Conservation (phyloP, 2,797 vertebrate species). For the Syndactyla subalaris region DNA sequence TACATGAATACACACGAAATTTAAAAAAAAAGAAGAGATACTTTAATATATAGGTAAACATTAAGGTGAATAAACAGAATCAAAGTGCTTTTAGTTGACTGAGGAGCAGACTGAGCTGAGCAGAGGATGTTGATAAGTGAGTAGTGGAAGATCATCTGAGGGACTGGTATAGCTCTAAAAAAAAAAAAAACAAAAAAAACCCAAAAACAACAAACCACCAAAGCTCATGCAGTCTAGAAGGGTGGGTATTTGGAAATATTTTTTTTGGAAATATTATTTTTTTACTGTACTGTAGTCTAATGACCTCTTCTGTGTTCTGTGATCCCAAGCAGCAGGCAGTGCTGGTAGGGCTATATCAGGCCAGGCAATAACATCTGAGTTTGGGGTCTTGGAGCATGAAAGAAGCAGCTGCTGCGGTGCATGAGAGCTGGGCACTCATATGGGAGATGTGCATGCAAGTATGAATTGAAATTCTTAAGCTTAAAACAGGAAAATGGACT, state of each 20-base stretch:
- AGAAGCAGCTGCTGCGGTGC: not conserved
- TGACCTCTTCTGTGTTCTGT: not conserved
- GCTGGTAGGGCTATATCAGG: not conserved
- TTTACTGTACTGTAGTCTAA: not conserved
- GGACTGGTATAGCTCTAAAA: not conserved
- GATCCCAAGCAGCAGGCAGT: not conserved
- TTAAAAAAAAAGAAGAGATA: not conserved
- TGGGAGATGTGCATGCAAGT: not conserved
- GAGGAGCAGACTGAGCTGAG: not conserved
- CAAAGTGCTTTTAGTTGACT: not conserved
- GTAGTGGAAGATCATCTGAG: not conserved
- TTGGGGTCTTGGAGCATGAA: not conserved
- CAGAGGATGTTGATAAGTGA: not conserved
- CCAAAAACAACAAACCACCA: not conserved
- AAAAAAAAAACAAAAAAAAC: not conserved
- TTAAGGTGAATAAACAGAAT: not conserved
- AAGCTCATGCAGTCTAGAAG: not conserved
- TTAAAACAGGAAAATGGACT: not conserved
- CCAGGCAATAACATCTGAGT: not conserved
- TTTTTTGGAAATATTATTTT: too few species aligned
- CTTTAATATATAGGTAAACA: not conserved
- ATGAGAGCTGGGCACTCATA: not conserved
- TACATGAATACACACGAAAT: not conserved
- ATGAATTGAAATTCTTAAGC: not conserved
- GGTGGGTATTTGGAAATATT: not conserved